phyloP scores from a whole-genome alignment of 2,797 vertebrate species.

The Liasis olivaceus region DNA sequence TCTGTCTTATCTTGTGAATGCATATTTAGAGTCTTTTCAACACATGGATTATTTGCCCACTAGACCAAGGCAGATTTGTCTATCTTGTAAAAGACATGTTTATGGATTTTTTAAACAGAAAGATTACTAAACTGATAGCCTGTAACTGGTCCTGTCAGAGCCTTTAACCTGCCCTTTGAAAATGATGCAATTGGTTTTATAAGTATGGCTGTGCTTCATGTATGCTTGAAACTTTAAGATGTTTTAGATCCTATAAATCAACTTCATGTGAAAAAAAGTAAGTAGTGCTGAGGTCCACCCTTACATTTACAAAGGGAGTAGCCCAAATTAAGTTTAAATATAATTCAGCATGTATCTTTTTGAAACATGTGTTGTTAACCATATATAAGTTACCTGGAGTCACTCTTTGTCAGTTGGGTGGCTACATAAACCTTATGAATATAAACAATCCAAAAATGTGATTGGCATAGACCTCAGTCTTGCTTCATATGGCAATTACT shows the following conservation, averaged over 20 bases:
- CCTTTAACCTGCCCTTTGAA: slow-evolving; percentile 21
- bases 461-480: too few species aligned
- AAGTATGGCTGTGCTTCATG: slow-evolving; percentile 8
- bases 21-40: slow-evolving; percentile 44
- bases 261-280: too few species aligned
- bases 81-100: slow-evolving; percentile 60
- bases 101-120: slow-evolving; percentile 45
- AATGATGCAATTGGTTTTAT: slow-evolving; percentile 9
- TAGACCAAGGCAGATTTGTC: slow-evolving; percentile 54
- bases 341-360: not conserved
- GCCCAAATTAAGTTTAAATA: not conserved
- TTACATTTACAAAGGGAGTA: not conserved
- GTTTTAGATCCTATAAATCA: not conserved
- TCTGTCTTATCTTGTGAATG: slow-evolving; percentile 32
- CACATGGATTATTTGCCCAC: slow-evolving; percentile 44
- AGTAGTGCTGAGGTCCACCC: not conserved
- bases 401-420: too few species aligned
- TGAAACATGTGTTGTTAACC: not conserved
- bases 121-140: slow-evolving; percentile 54
- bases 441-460: too few species aligned
- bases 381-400: too few species aligned
- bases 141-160: slow-evolving; percentile 59
- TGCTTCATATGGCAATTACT: not conserved
- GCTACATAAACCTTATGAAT: too few species aligned
- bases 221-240: slow-evolving; percentile 47